Percentiles rank a stretch among this genome's conserved stretches.
phyloP scores from a whole-genome alignment of 92 coral and sea anemone species.

The Paragorgia papillata region DNA sequence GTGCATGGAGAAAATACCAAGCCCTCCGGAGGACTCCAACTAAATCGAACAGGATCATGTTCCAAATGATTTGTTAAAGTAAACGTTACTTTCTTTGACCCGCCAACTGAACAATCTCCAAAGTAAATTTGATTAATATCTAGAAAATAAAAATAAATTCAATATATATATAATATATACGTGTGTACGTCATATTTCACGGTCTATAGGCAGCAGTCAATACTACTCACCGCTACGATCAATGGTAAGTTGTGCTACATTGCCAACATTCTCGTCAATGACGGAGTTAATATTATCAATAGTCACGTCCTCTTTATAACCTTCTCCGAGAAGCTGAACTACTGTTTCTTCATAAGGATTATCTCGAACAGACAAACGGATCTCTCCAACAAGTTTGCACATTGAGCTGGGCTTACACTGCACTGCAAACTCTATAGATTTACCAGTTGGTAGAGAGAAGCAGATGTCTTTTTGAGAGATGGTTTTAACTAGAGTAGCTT shows the following conservation, averaged over 20 bases:
- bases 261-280: background rate
- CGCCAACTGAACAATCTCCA: constrained; percentile 90
- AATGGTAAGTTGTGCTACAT: background rate
- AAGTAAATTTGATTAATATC: constrained; percentile 84
- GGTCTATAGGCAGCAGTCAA: no score
- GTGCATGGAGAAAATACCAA: constrained; percentile 82
- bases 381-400: constrained; percentile 75
- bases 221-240: constrained; percentile 21
- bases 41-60: constrained; percentile 85
- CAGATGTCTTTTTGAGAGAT: constrained; percentile 12
- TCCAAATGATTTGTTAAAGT: constrained; percentile 89
- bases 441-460: constrained; percentile 65
- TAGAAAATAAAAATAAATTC: constrained; percentile 9
- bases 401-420: constrained; percentile 79
- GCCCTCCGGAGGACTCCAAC: constrained; percentile 92
- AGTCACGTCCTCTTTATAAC: constrained; percentile 94
- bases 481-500: background rate
- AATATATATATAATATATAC: background rate
- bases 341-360: constrained; percentile 89
- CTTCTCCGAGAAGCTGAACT: constrained; percentile 89
- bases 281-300: constrained; percentile 76
- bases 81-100: constrained; percentile 86
- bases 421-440: constrained; percentile 83
- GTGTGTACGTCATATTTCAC: no score
- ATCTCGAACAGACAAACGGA: constrained; percentile 83